Conservation (phyloP, 2,888 invertebrate genomes). For the Agrotis segetum region DNA sequence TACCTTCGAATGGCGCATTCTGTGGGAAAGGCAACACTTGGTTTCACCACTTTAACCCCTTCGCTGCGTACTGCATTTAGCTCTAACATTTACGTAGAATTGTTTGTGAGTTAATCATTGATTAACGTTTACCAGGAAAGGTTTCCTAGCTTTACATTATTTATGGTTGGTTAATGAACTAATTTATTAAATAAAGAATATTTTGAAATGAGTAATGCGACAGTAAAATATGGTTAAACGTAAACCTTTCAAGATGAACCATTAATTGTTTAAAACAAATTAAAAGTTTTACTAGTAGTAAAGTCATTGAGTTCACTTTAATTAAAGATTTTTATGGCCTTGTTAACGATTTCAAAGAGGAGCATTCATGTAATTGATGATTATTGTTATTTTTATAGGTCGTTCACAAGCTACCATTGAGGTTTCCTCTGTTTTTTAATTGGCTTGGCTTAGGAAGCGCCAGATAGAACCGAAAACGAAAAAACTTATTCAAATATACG, state of each 20-base stretch:
- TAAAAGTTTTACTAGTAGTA: conserved; percentile 33
- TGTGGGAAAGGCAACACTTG: conserved; percentile 40
- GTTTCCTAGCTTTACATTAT: no score
- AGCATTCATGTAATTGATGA: conserved; percentile 52
- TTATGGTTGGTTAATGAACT: not conserved
- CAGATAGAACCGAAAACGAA: not conserved
- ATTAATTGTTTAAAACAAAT: conserved; percentile 45
- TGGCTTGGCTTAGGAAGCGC: not conserved
- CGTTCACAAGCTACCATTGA: conserved; percentile 37
- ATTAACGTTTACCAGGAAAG: not conserved
- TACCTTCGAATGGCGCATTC: not conserved
- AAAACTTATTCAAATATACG: not conserved
- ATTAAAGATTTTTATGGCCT: conserved; percentile 54
- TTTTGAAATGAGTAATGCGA: not conserved
- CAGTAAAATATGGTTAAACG: conserved; percentile 25
- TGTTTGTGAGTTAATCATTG: not conserved
- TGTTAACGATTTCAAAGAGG: conserved; percentile 42
- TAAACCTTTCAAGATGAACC: conserved; percentile 30
- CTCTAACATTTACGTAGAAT: conserved; percentile 1
- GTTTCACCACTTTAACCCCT: conserved; percentile 12
- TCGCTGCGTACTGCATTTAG: not conserved
- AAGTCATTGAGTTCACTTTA: conserved; percentile 45
- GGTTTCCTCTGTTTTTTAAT: conserved; percentile 9
- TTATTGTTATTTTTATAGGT: conserved; percentile 48
- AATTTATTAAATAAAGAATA: not conserved